Evolutionary conservation across 2,797 vertebrate species (phyloP).

Genomic region (Anas acuta): DNA sequence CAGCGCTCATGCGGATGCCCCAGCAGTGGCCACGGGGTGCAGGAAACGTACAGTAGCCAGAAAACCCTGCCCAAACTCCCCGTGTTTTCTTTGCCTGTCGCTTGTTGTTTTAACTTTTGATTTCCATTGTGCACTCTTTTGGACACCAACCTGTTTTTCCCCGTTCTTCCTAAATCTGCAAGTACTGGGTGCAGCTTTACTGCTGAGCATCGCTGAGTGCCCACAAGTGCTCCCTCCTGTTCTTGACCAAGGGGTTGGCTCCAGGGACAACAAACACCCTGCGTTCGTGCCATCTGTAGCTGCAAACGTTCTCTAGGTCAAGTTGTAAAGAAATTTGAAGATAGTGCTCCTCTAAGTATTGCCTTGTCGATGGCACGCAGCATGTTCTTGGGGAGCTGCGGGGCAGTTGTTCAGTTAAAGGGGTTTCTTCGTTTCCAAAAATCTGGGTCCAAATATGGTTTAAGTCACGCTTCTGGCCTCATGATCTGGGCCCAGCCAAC

Average conservation of each 20-base stretch:
- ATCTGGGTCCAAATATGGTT: background rate
- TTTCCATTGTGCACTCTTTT: background rate
- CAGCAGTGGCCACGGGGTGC: background rate
- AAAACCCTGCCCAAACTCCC: slow-evolving; percentile 29
- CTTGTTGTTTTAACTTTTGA: slow-evolving; percentile 50
- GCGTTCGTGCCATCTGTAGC: background rate
- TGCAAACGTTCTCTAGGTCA: background rate
- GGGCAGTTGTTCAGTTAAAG: background rate
- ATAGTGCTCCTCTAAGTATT: background rate
- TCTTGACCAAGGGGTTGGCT: background rate
- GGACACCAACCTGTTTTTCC: background rate
- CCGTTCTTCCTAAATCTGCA: background rate
- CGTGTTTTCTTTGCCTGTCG: background rate
- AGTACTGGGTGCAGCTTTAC: background rate
- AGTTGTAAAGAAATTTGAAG: background rate
- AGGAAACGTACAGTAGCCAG: background rate
- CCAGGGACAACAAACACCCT: background rate
- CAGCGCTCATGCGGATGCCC: fast-evolving
- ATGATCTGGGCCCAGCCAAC: background rate
- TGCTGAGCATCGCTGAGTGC: background rate
- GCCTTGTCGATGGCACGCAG: background rate
- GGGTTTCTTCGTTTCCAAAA: background rate
- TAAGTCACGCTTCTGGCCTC: background rate
- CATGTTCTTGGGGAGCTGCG: background rate
- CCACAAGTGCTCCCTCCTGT: background rate